Evolutionary conservation across 2,888 invertebrate genomes (phyloP), one percentile per base, ranked within the genome.

Genomic region (Eupeodes luniger): DNA sequence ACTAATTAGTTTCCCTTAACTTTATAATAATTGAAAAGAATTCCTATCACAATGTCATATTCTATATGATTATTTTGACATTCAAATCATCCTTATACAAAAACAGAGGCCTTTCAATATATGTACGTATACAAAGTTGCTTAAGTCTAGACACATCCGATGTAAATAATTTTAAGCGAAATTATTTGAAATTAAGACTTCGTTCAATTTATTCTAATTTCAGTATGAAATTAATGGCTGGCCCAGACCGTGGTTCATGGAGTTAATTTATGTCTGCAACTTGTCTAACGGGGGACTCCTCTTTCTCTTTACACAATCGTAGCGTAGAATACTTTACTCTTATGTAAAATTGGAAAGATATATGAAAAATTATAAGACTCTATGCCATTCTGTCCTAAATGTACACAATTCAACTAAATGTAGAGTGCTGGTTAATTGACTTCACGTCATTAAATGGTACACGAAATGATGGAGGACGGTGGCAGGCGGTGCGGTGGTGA

Each of bases 251-350:
- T 85, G 69, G 88, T 81, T 77, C 81, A 85, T 64, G 69, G 74
- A 75, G 85, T 88, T 88, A 88, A 88, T 88, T 88, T 88, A 74
- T 88, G 88, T 88, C 88, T 88, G 81, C 81, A 55, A 67, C 75
- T 78, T 74, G 88, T 85, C 87, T 88, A 85, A 84, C 72, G 77
- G 55, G 53, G 7, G 69, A 40, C 53, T 53, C n/a, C 36, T 12
- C n/a, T 6, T 49, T 0, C 64, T 47, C n/a, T 64, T 49, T 9
- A 40, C 9, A 40, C 40, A 9, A 5, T 40, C 1, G 40, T 40
- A 40, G 9, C 6, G 40, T 40, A 40, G 40, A 40, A 40, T 40
- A 40, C 40, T 7, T 14, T 59, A n/a, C 9, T 34, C 12, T 10
- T 10, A 47, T 47, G 47, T 47, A 47, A 12, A 36, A 59, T 9